Evolutionary conservation across 2,888 invertebrate genomes (phyloP), one percentile per base, ranked within the genome.

Genomic region (Bruchidius siliquastri): DNA sequence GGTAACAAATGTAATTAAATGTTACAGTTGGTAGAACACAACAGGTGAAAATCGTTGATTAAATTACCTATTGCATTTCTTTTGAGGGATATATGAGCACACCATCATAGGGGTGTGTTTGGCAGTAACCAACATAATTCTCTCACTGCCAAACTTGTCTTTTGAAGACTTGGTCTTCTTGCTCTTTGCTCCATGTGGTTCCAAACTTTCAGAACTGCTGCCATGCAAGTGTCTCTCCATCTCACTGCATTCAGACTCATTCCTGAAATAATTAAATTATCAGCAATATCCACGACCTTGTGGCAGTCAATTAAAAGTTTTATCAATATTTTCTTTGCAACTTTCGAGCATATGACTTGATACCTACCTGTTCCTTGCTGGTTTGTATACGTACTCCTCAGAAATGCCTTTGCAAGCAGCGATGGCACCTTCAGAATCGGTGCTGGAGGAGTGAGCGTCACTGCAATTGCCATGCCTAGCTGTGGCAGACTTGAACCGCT

Each of bases 21-120:
- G 8, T 26, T 26, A 4, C 2, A 26, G 2, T 26, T 26, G 26
- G 26, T 26, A 4, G 26, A 26, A 26, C 8, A 26, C 26, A 4
- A 4, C 8, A 8, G 8, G 8, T 26, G 8, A 8, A 26, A 4
- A 26, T 26, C 26, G 8, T 26, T 26, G 26, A 26, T 26, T 8
- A 49, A 67, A 49, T 76, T 79, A 81, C 76, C 82, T 81, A 32
- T 79, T 79, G 69, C 79, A 82, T 75, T 85, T 87, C 74, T 90
- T 92, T 85, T 95, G 96, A 66, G 97, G 96, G 83, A 97, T 91
- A 73, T 94, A 91, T 67, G 97, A 97, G 85, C 94, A 97, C 76
- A 97, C 89, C 80, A 94, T 90, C 87, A 96, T 93, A 66, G 97
- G 97, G 74, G 92, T 91, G 81, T 92, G 92, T 80, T 91, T 91